Percentiles rank a stretch among this genome's conserved stretches.
Conservation (phyloP, 1,140 invertebrate genomes). For the Rhopalosiphum maidis region DNA sequence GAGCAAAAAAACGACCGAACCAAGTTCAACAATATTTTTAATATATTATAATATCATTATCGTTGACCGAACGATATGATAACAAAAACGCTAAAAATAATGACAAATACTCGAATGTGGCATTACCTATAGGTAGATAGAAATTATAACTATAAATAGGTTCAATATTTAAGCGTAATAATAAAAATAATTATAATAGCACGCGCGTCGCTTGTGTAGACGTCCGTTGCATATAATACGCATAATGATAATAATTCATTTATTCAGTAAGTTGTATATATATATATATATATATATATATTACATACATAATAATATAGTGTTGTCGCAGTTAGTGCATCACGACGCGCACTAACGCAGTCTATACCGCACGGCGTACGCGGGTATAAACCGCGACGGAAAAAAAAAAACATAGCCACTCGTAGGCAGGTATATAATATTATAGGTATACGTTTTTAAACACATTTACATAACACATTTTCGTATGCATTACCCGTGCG, state of each 20-base stretch:
- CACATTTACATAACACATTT: conserved; percentile 30
- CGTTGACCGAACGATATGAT: not conserved
- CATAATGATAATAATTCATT: not conserved
- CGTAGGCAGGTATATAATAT: not conserved
- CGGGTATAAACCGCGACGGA: not conserved
- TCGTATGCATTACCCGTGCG: not conserved
- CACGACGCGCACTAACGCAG: not conserved
- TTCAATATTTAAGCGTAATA: not conserved
- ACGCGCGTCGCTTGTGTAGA: not conserved
- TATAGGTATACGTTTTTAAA: not conserved
- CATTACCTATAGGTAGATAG: not conserved
- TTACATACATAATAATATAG: not conserved
- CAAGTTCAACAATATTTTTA: not conserved
- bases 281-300: conserved; percentile 15
- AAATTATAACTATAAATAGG: not conserved
- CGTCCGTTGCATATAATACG: not conserved
- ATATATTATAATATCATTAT: not conserved
- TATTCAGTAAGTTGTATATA: not conserved
- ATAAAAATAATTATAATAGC: not conserved
- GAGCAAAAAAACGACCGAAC: not conserved
- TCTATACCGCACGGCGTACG: not conserved
- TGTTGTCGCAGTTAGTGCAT: not conserved
- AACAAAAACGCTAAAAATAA: not conserved
- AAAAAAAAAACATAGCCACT: not conserved
- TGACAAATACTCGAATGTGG: not conserved